Evolutionary conservation across 2,113 vertebrate species (phyloP), one percentile per base, ranked within the genome.

Genomic region (Ictalurus furcatus): DNA sequence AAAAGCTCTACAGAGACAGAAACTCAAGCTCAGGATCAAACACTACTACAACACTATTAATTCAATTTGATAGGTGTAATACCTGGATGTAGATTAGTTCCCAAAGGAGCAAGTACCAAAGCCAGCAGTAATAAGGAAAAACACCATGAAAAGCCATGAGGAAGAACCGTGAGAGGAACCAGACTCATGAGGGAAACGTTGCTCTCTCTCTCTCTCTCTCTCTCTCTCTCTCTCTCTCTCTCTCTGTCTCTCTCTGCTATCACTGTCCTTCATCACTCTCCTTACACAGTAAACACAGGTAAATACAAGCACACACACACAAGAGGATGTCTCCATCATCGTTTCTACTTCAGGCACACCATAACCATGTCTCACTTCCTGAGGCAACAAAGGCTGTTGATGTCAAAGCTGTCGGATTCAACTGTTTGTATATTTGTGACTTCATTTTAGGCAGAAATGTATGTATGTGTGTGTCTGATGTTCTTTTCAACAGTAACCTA

Each of bases 251-350:
- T 44, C 23, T 80, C 25, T 80, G 25, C 25, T 54, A 14, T 28
- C 48, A 82, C 21, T 40, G 30, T 40, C 56, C 19, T 63, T 83
- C 30, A 61, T 63, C 19, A 40, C 30, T 61, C 25, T 83, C 5
- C 21, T 40, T 25, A 61, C 58, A 83, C 21, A 61, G 81, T 40
- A 34, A 28, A 52, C 80, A 37, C 54, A 82, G n/a, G 54, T 59
- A 54, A 34, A 56, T 59, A 61, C 30, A 37, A 34, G 17, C 14
- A 74, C 7, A 54, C 12, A 56, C 13, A 76, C 9, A 58, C 6
- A 56, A 40, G 58, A 61, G 81, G 81, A 83, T 40, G 58, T 83
- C 5, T 83, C 56, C 21, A 61, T 61, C 34, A 83, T 83, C 58
- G 7, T 37, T 83, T 61, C 30, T 83, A 19, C 34, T 59, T 61